Evolutionary conservation across 2,888 invertebrate species (phyloP).

Genomic region (Carabus problematicus): DNA sequence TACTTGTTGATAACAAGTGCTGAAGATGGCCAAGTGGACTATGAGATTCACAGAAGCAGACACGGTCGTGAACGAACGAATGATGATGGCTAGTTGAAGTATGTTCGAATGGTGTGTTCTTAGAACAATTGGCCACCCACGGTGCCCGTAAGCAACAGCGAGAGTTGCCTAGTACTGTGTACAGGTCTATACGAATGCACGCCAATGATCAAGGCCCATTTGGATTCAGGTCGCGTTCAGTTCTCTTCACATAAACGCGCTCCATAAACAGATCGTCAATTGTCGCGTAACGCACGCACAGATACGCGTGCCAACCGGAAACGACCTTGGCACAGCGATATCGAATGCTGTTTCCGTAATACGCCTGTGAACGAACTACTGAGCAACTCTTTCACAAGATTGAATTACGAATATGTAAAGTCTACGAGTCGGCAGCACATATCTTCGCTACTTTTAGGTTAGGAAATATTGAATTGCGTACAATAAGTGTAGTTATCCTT

Average conservation of each 20-base stretch:
- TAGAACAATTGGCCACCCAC: conserved; percentile 37
- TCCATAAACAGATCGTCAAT: conserved; percentile 28
- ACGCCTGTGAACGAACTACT: background rate
- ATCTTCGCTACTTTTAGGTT: too few species aligned
- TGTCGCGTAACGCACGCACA: conserved; percentile 15
- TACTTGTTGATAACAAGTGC: too few species aligned
- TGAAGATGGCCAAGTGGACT: too few species aligned
- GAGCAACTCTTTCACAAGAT: too few species aligned
- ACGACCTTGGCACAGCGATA: conserved; percentile 24
- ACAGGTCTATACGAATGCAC: background rate
- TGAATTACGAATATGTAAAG: too few species aligned
- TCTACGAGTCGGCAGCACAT: too few species aligned
- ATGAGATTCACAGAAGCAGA: conserved; percentile 11
- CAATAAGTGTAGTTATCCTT: too few species aligned
- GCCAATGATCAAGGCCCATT: conserved; percentile 1
- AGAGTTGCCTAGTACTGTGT: background rate
- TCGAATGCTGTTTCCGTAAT: conserved; percentile 9
- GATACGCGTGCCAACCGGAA: conserved; percentile 33
- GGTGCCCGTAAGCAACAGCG: conserved; percentile 19
- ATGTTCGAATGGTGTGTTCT: conserved; percentile 17
- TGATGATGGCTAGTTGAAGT: conserved; percentile 23
- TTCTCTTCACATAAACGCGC: conserved; percentile 29
- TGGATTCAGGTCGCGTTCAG: conserved; percentile 28
- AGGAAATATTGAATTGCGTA: too few species aligned
- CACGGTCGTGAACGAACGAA: conserved; percentile 9